Evolutionary conservation across 2,888 invertebrate genomes (phyloP).

Genomic region (Tipula unca): DNA sequence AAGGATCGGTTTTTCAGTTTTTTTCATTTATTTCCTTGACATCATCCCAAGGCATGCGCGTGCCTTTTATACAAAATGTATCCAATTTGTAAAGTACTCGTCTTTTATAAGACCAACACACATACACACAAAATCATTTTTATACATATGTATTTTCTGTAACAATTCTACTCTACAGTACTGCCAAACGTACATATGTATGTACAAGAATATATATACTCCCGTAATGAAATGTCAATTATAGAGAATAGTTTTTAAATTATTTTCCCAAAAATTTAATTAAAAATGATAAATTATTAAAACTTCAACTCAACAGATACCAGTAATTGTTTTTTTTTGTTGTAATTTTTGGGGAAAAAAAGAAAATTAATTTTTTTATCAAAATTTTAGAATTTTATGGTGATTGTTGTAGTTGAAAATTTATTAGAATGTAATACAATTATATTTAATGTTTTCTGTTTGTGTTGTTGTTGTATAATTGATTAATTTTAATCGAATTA

Average conservation of each 20-base stretch:
- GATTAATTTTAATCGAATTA: background rate
- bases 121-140: background rate
- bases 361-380: too few relatives aligned
- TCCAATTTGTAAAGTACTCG: background rate
- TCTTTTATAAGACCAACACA: background rate
- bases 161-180: too few relatives aligned
- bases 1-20: background rate
- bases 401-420: background rate
- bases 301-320: background rate
- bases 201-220: background rate
- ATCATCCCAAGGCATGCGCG: background rate
- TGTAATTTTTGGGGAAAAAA: background rate
- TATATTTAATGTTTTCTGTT: background rate
- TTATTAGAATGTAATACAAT: background rate
- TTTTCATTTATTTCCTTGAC: background rate
- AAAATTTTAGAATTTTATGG: background rate
- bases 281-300: background rate
- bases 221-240: background rate
- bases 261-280: background rate
- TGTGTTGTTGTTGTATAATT: background rate
- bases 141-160: too few relatives aligned
- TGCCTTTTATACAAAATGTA: background rate
- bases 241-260: background rate
- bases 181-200: too few relatives aligned
- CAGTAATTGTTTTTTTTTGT: background rate